Base-by-base conservation (phyloP, 2,888 invertebrate genomes). In the Latrodectus hesperus region DNA sequence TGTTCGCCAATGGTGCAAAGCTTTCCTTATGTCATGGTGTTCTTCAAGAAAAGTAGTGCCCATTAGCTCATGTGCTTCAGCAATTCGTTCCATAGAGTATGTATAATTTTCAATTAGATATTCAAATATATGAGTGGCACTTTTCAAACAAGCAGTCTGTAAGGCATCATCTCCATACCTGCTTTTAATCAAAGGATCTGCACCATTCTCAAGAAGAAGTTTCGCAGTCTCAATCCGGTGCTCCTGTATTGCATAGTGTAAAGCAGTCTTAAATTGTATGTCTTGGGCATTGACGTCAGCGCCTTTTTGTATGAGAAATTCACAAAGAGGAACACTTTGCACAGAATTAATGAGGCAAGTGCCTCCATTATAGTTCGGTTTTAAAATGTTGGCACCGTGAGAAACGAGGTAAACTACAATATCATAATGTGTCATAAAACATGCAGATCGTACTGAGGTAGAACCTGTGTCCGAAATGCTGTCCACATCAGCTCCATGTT, bases 261-360 rank as follows among this genome's bases (percentile, higher is more conserved):
- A 94, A 83, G 97, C 97, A 89, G 97, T 96, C 93, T 97, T 97
- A 90, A 95, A 95, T 92, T 97, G 97, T 91, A 96, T 96, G 93
- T 98, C 98, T 84, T 94, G 94, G 65, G 97, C 96, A 93, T 98
- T 96, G 9, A 97, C 96, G 90, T 95, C 94, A 5, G 96, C 97
- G 74, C 97, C 97, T 92, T 95, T 95, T 90, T 94, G 90, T 86
- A 98, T 94, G 89, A 98, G 94, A 93, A 95, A 96, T 88, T 95
- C 94, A 92, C 97, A 97, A 75, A 98, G 93, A 85, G 95, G 94
- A 87, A 95, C 95, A 91, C 96, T 96, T 93, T 98, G 98, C 90
- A 98, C 97, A 1, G 97, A 96, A 93, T 98, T 98, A 91, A 98
- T 98, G 89, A 98, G 94, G 92, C 98, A 98, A 1, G 98, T 97